Evolutionary conservation across 1,140 invertebrate genomes (phyloP).

Genomic region (Zaprionus ghesquierei): DNA sequence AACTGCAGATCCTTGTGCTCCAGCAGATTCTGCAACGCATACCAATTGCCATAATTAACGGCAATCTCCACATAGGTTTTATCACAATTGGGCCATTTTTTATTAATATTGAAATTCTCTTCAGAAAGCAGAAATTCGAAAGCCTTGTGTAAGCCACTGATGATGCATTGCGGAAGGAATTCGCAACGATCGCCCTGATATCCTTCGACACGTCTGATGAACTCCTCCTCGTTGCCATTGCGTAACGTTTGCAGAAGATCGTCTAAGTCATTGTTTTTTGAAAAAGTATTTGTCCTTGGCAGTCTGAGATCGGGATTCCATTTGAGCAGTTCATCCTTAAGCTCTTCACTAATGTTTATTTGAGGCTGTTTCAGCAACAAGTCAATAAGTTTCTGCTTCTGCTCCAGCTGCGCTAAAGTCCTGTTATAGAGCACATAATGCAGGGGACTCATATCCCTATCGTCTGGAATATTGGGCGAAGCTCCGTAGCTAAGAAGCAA

Average conservation of each 20-base stretch:
- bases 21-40: constrained; percentile 85
- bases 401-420: constrained; percentile 58
- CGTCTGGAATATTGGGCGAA: constrained; percentile 86
- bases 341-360: constrained; percentile 84
- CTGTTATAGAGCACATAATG: constrained; percentile 85
- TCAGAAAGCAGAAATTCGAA: constrained; percentile 84
- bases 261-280: constrained; percentile 70
- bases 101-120: constrained; percentile 82
- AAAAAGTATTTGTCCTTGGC: constrained; percentile 61
- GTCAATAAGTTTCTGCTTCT: constrained; percentile 83
- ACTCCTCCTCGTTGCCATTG: constrained; percentile 84
- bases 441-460: constrained; percentile 85
- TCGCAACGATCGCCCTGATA: constrained; percentile 62
- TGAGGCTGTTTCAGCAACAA: constrained; percentile 82
- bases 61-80: constrained; percentile 72
- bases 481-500: constrained; percentile 85
- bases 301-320: constrained; percentile 86
- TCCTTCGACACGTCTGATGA: constrained; percentile 83
- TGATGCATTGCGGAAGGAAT: constrained; percentile 85
- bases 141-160: constrained; percentile 84
- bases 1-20: constrained; percentile 82
- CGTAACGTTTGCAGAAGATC: constrained; percentile 84
- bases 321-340: constrained; percentile 83
- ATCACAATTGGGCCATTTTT: background rate
- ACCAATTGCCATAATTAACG: constrained; percentile 84